Evolutionary conservation across 2,113 vertebrate genomes (phyloP).

Genomic region (Andinoacara biseriatus): DNA sequence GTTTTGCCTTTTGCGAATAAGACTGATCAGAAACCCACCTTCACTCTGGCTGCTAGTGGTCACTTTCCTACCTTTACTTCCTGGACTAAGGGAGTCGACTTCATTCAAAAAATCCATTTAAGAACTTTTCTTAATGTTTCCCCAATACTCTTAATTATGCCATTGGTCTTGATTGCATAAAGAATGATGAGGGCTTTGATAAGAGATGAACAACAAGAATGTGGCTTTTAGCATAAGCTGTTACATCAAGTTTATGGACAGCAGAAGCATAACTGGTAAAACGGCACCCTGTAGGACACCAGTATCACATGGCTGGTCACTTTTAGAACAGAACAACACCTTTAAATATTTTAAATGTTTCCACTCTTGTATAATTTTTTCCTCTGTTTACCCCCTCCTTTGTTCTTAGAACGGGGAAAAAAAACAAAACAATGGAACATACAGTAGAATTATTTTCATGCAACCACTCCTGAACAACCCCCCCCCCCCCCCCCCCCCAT

Average conservation of each 20-base stretch:
- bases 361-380: not conserved
- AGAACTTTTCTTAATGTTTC: not conserved
- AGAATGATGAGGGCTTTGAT: not conserved
- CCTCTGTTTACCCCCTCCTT: not conserved
- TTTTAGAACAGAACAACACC: constrained; percentile 1
- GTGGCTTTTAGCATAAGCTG: not conserved
- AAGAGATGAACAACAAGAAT: not conserved
- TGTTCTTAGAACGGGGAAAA: not conserved
- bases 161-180: constrained; percentile 26
- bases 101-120: not conserved
- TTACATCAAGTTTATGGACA: not conserved
- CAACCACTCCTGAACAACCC: constrained; percentile 45
- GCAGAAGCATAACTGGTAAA: not conserved
- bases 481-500: not conserved
- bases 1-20: not conserved
- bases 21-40: not conserved
- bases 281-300: not conserved
- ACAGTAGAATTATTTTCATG: constrained; percentile 49
- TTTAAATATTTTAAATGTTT: not conserved
- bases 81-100: not conserved
- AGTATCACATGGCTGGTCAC: not conserved
- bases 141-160: not conserved
- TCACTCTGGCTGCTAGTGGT: not conserved
- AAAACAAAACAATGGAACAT: constrained; percentile 17
- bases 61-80: constrained; percentile 1